Evolutionary conservation across 1,140 invertebrate species (phyloP), one percentile per base, ranked within the genome.

Genomic region (Tetragonula clypearis): DNA sequence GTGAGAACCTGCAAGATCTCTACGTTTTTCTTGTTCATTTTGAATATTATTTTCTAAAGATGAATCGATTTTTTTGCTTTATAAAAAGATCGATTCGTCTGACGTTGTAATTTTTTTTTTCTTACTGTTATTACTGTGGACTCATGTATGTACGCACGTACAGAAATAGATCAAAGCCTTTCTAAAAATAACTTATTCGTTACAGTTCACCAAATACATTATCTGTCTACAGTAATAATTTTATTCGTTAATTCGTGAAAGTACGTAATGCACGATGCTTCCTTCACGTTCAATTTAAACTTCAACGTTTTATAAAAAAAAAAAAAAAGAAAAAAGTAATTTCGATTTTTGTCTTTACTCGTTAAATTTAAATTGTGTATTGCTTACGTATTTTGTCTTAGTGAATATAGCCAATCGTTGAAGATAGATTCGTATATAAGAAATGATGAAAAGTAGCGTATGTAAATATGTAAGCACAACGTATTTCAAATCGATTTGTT

Each of bases 1-100:
- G 75, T 75, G 81, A 85, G 87, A 92, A 91, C 89, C 90, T 91
- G 92, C 92, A 92, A 93, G 89, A 90, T 92, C 87, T 92, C 90
- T 90, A 87, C 87, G 79, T 92, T 91, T 91, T 92, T 90, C 49
- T 88, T 84, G 12, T 77, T 30, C 60, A 66, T 86, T 87, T 79
- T 79, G 55, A 66, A 80, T 72, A 73, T 82, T 82, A 75, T 79
- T 90, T 88, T 81, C n/a, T 11, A 23, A 21, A 75, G 58, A 49
- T 53, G 53, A 41, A 17, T 87, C 84, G 73, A 87, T 91, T 76
- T 80, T 55, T 68, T 84, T 82, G 6, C 49, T 53, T 81, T 60
- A 56, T 41, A 41, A 74, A 68, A 72, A 58, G 74, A 85, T 85
- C 84, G 78, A 74, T 56, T 17, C 26, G 9, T 58, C 60, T 81